Conservation (phyloP, 2,888 invertebrate genomes). For the Scaptomyza parva region DNA sequence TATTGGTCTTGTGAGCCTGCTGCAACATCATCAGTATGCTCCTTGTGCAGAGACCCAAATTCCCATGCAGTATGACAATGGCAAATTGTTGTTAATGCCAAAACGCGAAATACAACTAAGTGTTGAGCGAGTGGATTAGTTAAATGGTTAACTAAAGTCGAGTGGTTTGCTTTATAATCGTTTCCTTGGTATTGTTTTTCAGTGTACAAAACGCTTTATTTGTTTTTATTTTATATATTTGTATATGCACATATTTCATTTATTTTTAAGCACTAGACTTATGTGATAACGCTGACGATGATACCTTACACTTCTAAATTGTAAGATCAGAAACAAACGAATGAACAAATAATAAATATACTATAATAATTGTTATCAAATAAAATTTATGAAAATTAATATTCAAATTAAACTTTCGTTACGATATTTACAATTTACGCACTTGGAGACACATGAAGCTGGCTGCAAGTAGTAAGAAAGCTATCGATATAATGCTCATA, state of each 20-base stretch:
- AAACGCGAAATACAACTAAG: slow-evolving; percentile 70
- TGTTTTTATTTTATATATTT: slow-evolving; percentile 20
- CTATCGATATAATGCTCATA: slow-evolving; percentile 15
- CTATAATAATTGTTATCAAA: slow-evolving; percentile 45
- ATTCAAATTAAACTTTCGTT: not conserved
- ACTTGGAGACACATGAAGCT: not conserved
- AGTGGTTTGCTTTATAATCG: slow-evolving; percentile 6
- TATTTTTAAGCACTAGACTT: slow-evolving; percentile 50
- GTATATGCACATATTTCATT: slow-evolving; percentile 21
- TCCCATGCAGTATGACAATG: slow-evolving; percentile 71
- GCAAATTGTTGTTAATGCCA: slow-evolving; percentile 66
- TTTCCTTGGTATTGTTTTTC: slow-evolving; percentile 31
- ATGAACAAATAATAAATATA: slow-evolving; percentile 66
- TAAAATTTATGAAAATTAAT: not conserved
- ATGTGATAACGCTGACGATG: slow-evolving; percentile 69
- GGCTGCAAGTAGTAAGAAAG: not conserved
- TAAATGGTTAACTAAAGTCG: slow-evolving; percentile 9
- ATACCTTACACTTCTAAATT: slow-evolving; percentile 47
- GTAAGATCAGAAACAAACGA: slow-evolving; percentile 49
- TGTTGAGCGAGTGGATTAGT: slow-evolving; percentile 48
- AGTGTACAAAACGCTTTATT: slow-evolving; percentile 18
- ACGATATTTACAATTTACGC: not conserved
- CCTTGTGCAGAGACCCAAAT: slow-evolving; percentile 71
- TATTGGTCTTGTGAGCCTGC: slow-evolving; percentile 69
- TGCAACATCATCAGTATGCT: slow-evolving; percentile 67